These are phyloP conservation scores for Drosophila simulans DNA, from an alignment of 1,140 invertebrate species.

Conservation along the genomic window DNA sequence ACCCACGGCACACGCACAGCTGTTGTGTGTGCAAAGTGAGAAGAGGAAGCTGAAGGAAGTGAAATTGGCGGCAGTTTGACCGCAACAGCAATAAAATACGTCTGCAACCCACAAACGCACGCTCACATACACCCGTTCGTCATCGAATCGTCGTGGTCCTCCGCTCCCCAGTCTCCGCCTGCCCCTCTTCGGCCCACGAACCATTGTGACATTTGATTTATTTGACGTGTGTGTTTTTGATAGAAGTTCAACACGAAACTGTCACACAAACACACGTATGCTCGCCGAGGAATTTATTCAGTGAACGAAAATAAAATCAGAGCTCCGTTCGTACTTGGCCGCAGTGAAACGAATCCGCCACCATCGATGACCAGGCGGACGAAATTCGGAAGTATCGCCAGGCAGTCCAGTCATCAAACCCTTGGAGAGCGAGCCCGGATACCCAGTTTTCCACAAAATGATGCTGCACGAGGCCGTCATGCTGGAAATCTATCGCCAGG, in stretches of 20 bases:
- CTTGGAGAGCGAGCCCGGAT: constrained; percentile 6
- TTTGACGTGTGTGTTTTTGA: constrained; percentile 85
- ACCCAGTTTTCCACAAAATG: constrained; percentile 66
- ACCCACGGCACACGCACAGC: constrained; percentile 43
- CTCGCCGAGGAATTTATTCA: constrained; percentile 57
- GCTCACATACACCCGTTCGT: constrained; percentile 54
- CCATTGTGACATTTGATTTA: constrained; percentile 84
- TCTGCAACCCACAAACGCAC: constrained; percentile 53
- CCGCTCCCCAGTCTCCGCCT: not conserved
- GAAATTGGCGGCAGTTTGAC: constrained; percentile 80
- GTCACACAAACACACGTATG: constrained; percentile 63
- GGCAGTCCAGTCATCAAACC: constrained; percentile 19
- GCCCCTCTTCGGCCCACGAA: constrained; percentile 17
- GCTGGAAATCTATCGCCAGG: constrained; percentile 84
- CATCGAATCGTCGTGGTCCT: constrained; percentile 50
- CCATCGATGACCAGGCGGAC: constrained; percentile 56
- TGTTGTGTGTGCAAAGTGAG: constrained; percentile 37
- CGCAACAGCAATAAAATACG: constrained; percentile 53
- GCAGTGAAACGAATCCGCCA: constrained; percentile 23
- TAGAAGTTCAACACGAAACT: constrained; percentile 83
- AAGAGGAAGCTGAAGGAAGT: constrained; percentile 52
- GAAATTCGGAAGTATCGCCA: constrained; percentile 28
- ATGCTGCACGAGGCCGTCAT: constrained; percentile 85
- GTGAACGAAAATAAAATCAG: constrained; percentile 67
- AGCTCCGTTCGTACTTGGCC: constrained; percentile 4